phyloP scores from a whole-genome alignment of 2,888 invertebrate species.

The Agrenia bidenticulata region DNA sequence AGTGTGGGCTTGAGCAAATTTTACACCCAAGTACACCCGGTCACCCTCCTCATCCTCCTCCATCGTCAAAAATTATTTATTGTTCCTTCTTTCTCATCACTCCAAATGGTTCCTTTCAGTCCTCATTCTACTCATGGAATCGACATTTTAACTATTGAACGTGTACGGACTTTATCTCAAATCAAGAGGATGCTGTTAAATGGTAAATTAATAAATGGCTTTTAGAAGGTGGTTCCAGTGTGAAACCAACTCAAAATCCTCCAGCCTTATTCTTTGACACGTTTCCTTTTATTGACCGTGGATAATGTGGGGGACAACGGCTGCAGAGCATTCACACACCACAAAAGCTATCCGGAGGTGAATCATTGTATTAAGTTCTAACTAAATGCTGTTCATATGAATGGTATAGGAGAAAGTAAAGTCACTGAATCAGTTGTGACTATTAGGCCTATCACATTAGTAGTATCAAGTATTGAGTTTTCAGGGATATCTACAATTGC shows the following conservation, averaged over 20 bases:
- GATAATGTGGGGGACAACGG: too few relatives aligned
- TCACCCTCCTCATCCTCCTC: constrained; percentile 4
- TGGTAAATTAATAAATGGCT: neutral
- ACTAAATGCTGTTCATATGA: too few relatives aligned
- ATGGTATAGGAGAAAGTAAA: too few relatives aligned
- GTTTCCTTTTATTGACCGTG: neutral
- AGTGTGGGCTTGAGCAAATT: constrained; percentile 1
- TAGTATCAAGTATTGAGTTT: too few relatives aligned
- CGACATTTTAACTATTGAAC: neutral
- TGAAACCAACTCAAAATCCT: constrained; percentile 4
- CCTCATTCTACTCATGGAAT: neutral
- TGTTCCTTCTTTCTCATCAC: neutral
- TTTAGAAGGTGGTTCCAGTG: neutral
- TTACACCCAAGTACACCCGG: constrained; percentile 3
- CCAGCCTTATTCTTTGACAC: constrained; percentile 3
- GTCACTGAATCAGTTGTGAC: too few relatives aligned
- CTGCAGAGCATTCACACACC: too few relatives aligned
- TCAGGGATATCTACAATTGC: too few relatives aligned
- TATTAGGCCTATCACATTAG: too few relatives aligned
- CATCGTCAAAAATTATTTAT: neutral
- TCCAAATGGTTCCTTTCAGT: neutral
- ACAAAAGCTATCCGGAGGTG: too few relatives aligned
- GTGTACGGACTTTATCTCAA: neutral
- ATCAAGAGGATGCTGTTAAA: neutral
- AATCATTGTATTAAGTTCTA: too few relatives aligned